phyloP scores from a whole-genome alignment of 2,797 vertebrate species.

The Setipinna tenuifilis region DNA sequence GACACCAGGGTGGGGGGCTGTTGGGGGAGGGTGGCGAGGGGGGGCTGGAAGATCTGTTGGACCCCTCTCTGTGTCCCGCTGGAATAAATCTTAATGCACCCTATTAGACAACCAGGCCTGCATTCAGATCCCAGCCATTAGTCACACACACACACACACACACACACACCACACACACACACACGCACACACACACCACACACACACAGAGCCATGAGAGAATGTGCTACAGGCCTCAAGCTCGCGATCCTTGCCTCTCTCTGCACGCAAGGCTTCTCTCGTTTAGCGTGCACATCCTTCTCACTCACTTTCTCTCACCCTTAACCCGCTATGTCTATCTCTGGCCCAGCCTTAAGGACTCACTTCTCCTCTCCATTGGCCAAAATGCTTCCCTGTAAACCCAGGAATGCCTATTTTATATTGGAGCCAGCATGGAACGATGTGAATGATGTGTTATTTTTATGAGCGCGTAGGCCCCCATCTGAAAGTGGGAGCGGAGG shows the following conservation, averaged over 20 bases:
- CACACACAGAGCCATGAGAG: conserved; percentile 35
- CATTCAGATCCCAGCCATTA: conserved; percentile 61
- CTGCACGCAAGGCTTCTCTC: conserved; percentile 53
- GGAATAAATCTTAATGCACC: conserved; percentile 71
- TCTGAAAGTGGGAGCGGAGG: not conserved
- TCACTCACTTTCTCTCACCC: conserved; percentile 32
- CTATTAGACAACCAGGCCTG: conserved; percentile 61
- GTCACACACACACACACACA: conserved; percentile 32
- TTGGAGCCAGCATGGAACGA: conserved; percentile 3
- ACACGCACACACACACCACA: conserved; percentile 38
- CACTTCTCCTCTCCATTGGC: not conserved
- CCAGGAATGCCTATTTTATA: not conserved
- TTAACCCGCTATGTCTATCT: conserved; percentile 14
- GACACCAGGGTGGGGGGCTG: no score
- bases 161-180: conserved; percentile 4
- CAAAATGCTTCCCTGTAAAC: not conserved
- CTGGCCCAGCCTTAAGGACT: conserved; percentile 17
- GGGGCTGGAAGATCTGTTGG: conserved; percentile 59
- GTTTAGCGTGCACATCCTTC: conserved; percentile 46
- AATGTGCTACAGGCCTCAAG: conserved; percentile 50
- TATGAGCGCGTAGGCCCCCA: not conserved
- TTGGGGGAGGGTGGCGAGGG: not conserved
- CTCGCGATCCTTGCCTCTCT: conserved; percentile 51
- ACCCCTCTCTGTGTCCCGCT: conserved; percentile 60
- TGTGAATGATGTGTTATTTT: conserved; percentile 20